Conservation (phyloP, 2,888 invertebrate species). For the Vesta saturnalis region DNA sequence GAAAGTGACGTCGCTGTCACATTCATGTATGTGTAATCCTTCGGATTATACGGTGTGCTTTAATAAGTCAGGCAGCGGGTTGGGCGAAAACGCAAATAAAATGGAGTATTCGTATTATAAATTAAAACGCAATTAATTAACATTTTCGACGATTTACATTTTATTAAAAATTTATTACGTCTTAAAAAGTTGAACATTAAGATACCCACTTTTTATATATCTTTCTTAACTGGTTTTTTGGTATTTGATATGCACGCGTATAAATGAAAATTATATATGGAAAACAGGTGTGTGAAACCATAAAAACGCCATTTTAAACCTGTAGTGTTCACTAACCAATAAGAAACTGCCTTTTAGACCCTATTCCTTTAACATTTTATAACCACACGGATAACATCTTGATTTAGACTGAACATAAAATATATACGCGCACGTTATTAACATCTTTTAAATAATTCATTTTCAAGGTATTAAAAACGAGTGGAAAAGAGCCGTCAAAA, state of each 20-base stretch:
- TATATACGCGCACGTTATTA: constrained; percentile 1
- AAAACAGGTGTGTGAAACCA: constrained; percentile 29
- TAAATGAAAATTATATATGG: constrained; percentile 20
- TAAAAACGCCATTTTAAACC: constrained; percentile 35
- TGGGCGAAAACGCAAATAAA: background rate
- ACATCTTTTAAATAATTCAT: background rate
- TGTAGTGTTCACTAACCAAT: constrained; percentile 26
- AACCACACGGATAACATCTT: constrained; percentile 30
- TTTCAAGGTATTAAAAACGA: no score
- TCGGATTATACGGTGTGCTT: no score
- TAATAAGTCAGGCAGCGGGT: no score
- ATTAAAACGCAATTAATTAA: constrained; percentile 1
- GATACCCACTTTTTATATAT: constrained; percentile 1
- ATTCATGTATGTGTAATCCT: no score
- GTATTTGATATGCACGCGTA: constrained; percentile 23
- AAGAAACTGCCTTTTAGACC: constrained; percentile 15
- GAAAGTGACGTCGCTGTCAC: no score
- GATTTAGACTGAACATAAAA: constrained; percentile 11
- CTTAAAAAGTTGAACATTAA: constrained; percentile 8
- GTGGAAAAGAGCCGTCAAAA: constrained; percentile 17
- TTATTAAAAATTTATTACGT: constrained; percentile 1
- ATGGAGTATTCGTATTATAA: background rate
- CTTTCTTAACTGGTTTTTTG: constrained; percentile 5
- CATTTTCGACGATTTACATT: background rate
- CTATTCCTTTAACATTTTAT: constrained; percentile 28